Evolutionary conservation across 2,888 invertebrate species (phyloP).

Genomic region (Drosophila algonquin): DNA sequence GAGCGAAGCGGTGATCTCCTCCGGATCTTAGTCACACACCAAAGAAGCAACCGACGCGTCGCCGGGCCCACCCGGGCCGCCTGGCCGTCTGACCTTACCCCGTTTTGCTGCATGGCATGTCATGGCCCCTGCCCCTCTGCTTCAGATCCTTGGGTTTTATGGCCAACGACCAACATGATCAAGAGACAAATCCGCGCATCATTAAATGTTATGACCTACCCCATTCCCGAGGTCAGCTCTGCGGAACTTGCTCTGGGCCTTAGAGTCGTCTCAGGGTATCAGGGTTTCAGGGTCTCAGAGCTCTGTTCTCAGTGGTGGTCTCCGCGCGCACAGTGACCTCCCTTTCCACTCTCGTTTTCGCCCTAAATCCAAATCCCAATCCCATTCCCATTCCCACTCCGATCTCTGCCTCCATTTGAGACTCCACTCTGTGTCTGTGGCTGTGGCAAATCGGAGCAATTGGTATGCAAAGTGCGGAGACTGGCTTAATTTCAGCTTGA

Average conservation of each 20-base stretch:
- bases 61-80: constrained; percentile 17
- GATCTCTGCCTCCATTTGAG: neutral
- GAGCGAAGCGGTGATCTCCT: constrained; percentile 13
- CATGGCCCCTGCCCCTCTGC: neutral
- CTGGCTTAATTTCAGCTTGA: constrained; percentile 72
- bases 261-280: too few relatives aligned
- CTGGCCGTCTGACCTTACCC: constrained; percentile 28
- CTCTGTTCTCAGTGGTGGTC: constrained; percentile 22
- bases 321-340: constrained; percentile 4
- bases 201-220: constrained; percentile 59
- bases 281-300: too few relatives aligned
- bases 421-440: neutral
- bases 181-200: constrained; percentile 53
- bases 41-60: neutral
- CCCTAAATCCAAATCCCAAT: neutral
- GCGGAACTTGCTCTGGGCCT: constrained; percentile 27
- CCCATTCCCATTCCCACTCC: neutral
- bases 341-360: constrained; percentile 17
- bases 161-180: constrained; percentile 29
- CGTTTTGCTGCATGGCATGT: neutral
- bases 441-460: constrained; percentile 62
- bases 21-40: constrained; percentile 15
- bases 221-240: constrained; percentile 8
- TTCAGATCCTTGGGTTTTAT: constrained; percentile 22
- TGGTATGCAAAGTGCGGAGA: constrained; percentile 76